These are phyloP conservation scores for Lepidocyrtinus sp. DNA, from an alignment of 2,888 invertebrate genomes.

Conservation along the genomic window DNA sequence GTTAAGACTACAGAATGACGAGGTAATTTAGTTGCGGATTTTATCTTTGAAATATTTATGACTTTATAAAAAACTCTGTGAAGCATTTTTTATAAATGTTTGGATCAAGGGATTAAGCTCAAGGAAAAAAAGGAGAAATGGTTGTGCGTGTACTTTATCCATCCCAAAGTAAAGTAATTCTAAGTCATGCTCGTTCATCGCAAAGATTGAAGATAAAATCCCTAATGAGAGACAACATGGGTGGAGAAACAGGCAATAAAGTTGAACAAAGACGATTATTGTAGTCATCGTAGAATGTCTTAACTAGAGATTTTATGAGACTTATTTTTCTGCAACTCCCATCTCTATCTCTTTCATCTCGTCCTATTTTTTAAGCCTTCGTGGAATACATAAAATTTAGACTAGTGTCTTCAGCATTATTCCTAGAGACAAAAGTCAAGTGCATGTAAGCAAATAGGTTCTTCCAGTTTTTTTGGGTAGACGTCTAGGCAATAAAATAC, in stretches of 20 bases:
- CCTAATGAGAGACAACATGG: conserved; percentile 60
- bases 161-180: conserved; percentile 23
- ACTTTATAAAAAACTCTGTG: too few species aligned
- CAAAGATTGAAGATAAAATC: conserved; percentile 58
- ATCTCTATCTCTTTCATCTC: background rate
- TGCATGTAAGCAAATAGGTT: background rate
- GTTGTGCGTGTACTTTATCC: conserved; percentile 30
- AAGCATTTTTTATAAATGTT: too few species aligned
- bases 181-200: conserved; percentile 47
- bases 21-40: too few species aligned
- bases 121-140: conserved; percentile 18
- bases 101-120: background rate
- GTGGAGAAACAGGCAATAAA: conserved; percentile 60
- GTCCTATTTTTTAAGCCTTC: background rate
- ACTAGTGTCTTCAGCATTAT: background rate
- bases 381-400: conserved; percentile 31
- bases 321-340: conserved; percentile 32
- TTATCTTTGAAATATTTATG: too few species aligned
- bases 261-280: conserved; percentile 60
- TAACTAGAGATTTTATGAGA: conserved; percentile 59
- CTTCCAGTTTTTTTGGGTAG: background rate
- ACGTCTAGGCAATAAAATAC: background rate
- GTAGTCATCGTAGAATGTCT: conserved; percentile 56
- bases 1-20: too few species aligned
- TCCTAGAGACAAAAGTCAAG: background rate